These are phyloP conservation scores for Epirrita christyi DNA, from an alignment of 2,888 invertebrate species.

Conservation along the genomic window DNA sequence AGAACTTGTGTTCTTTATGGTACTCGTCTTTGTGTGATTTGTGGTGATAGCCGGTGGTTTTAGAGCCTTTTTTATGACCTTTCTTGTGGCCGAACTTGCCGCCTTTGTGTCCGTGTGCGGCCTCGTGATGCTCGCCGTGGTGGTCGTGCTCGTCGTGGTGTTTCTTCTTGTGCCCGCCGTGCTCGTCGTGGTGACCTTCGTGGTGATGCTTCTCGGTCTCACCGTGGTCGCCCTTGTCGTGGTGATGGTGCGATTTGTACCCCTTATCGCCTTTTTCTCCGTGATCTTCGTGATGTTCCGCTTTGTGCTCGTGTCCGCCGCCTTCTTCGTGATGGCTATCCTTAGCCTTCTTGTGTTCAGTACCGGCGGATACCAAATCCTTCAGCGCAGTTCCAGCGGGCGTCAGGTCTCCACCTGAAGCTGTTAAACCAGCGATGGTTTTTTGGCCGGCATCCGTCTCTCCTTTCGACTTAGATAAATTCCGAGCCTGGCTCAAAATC, in stretches of 20 bases:
- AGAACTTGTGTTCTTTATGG: slow-evolving; percentile 94
- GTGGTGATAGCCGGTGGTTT: slow-evolving; percentile 93
- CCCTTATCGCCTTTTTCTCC: slow-evolving; percentile 93
- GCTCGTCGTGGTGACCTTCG: slow-evolving; percentile 90
- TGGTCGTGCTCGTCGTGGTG: slow-evolving; percentile 91
- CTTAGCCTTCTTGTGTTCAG: slow-evolving; percentile 76
- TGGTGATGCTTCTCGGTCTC: slow-evolving; percentile 92
- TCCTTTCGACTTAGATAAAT: slow-evolving; percentile 58
- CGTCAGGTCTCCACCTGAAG: slow-evolving; percentile 46
- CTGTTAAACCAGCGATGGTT: slow-evolving; percentile 39
- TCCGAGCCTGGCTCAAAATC: slow-evolving; percentile 59
- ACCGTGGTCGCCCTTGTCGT: slow-evolving; percentile 91
- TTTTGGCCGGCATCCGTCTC: slow-evolving; percentile 45
- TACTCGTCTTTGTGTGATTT: slow-evolving; percentile 95
- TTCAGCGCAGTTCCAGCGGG: slow-evolving; percentile 39
- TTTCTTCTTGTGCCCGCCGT: slow-evolving; percentile 92
- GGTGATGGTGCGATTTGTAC: slow-evolving; percentile 90
- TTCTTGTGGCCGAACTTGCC: slow-evolving; percentile 93
- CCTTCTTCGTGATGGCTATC: slow-evolving; percentile 85
- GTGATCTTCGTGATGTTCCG: slow-evolving; percentile 88
- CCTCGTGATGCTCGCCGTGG: slow-evolving; percentile 91
- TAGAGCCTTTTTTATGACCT: slow-evolving; percentile 93
- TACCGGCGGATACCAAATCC: slow-evolving; percentile 80
- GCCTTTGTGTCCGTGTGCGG: slow-evolving; percentile 91
- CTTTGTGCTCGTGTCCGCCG: slow-evolving; percentile 89